These are phyloP conservation scores for Serrognathus titanus DNA, from an alignment of 2,888 invertebrate genomes.

Conservation along the genomic window DNA sequence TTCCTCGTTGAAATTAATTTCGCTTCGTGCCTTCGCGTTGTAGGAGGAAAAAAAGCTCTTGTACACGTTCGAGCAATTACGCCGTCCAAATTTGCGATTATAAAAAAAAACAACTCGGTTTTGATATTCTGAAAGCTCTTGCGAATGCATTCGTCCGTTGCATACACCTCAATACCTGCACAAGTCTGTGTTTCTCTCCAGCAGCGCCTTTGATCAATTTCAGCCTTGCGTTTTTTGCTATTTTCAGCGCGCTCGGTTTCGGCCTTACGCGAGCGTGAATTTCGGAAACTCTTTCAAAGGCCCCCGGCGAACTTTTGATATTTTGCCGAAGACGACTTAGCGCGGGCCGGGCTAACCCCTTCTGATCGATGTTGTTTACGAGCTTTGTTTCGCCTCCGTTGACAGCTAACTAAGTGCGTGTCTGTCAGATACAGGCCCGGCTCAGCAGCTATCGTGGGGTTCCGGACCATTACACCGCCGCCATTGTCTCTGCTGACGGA, in stretches of 20 bases:
- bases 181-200: constrained; percentile 41
- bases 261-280: not conserved
- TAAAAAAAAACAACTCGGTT: constrained; percentile 34
- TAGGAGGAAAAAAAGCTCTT: constrained; percentile 20
- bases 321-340: not conserved
- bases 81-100: constrained; percentile 37
- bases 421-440: constrained; percentile 41
- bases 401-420: constrained; percentile 45
- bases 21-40: too few species aligned
- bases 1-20: too few species aligned
- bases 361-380: constrained; percentile 18
- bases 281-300: not conserved
- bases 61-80: constrained; percentile 41
- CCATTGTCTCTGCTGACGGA: constrained; percentile 34
- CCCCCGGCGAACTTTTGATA: not conserved
- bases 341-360: constrained; percentile 13
- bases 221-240: constrained; percentile 27
- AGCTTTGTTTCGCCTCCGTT: constrained; percentile 30
- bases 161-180: constrained; percentile 47
- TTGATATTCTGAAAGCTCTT: constrained; percentile 43
- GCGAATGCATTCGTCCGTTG: constrained; percentile 42
- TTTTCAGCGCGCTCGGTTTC: constrained; percentile 5
- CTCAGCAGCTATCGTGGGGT: constrained; percentile 34
- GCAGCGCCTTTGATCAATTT: constrained; percentile 44
- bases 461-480: constrained; percentile 36